A percentile compares a stretch with the other conserved stretches of the same genome.
Conservation (phyloP, 2,888 invertebrate species). For the Mythimna lalbum region DNA sequence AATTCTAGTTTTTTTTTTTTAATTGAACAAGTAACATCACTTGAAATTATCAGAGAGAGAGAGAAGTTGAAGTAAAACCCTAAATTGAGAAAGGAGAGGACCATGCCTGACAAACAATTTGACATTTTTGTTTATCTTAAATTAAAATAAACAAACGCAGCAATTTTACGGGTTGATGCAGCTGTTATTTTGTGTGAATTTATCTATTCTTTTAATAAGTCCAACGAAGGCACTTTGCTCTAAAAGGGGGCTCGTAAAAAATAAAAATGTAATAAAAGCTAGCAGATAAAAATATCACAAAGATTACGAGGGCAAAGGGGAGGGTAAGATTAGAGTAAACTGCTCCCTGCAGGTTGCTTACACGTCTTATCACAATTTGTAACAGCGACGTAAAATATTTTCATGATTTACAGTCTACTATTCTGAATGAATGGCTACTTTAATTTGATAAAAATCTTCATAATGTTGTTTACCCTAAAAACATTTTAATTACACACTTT, state of each 20-base stretch:
- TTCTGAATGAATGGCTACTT: slow-evolving; percentile 10
- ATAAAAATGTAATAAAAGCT: slow-evolving; percentile 80
- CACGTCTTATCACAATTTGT: slow-evolving; percentile 71
- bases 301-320: slow-evolving; percentile 76
- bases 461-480: background rate
- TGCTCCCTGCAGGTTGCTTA: slow-evolving; percentile 70
- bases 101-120: slow-evolving; percentile 34
- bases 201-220: slow-evolving; percentile 72
- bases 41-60: background rate
- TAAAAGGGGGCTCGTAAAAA: slow-evolving; percentile 75
- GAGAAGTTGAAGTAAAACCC: slow-evolving; percentile 10
- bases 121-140: slow-evolving; percentile 27
- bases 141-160: slow-evolving; percentile 51
- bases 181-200: slow-evolving; percentile 67
- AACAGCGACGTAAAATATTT: slow-evolving; percentile 69
- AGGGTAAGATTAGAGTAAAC: slow-evolving; percentile 73
- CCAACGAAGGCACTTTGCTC: slow-evolving; percentile 60
- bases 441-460: slow-evolving; percentile 1
- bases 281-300: slow-evolving; percentile 81
- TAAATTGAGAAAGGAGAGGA: slow-evolving; percentile 20
- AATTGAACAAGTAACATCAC: slow-evolving; percentile 4
- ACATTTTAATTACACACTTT: background rate
- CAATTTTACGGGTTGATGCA: slow-evolving; percentile 58
- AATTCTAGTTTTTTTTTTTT: background rate
- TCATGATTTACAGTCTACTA: slow-evolving; percentile 43